phyloP scores from a whole-genome alignment of 2,888 invertebrate species.

The Himalopsyche tibetana region DNA sequence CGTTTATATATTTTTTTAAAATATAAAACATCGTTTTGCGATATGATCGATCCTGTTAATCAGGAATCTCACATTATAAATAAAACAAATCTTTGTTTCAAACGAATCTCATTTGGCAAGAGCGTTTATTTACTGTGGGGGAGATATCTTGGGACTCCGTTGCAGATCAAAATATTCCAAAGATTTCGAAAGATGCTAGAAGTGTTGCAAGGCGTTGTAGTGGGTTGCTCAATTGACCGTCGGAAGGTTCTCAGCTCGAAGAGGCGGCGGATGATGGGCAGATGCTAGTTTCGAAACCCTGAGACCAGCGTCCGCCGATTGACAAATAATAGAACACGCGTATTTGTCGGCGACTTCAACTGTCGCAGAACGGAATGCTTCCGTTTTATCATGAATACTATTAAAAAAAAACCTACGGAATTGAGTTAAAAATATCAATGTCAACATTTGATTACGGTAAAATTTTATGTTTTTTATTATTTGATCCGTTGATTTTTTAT shows the following conservation, averaged over 20 bases:
- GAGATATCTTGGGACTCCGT: slow-evolving; percentile 9
- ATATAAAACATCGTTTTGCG: no score
- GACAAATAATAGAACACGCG: background rate
- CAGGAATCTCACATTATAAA: background rate
- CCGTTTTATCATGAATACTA: background rate
- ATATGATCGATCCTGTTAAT: no score
- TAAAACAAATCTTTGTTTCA: background rate
- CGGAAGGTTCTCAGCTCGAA: slow-evolving; percentile 4
- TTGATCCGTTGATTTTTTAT: no score
- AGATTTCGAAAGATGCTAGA: background rate
- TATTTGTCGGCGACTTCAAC: background rate
- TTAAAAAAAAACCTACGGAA: background rate
- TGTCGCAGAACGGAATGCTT: slow-evolving; percentile 14
- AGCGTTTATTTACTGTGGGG: background rate
- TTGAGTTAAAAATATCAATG: no score
- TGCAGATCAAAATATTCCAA: background rate
- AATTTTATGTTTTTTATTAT: no score
- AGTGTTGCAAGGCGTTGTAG: background rate
- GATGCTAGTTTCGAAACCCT: slow-evolving; percentile 20
- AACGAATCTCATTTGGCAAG: background rate
- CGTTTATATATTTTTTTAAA: no score
- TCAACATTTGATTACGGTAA: no score
- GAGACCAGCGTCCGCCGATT: slow-evolving; percentile 29
- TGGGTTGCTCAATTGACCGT: slow-evolving; percentile 1
- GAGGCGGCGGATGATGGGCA: slow-evolving; percentile 29